Percentiles rank a stretch among this genome's conserved stretches.
phyloP scores from a whole-genome alignment of 2,113 vertebrate species.

The Peromyscus polionotus region DNA sequence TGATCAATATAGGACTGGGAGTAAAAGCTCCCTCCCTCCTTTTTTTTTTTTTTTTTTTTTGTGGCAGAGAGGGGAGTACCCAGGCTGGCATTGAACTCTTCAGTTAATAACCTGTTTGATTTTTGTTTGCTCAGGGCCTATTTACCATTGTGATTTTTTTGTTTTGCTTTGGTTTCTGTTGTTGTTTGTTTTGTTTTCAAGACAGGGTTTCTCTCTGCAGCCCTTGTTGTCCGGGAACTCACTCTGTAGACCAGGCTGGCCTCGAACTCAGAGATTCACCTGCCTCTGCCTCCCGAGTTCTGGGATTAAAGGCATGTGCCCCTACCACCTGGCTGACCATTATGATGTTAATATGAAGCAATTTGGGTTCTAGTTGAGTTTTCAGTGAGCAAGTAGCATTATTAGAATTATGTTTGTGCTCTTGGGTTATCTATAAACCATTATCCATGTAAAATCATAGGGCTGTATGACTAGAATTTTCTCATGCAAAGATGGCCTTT shows the following conservation, averaged over 20 bases:
- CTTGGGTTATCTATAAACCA: not conserved
- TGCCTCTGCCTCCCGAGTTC: not conserved
- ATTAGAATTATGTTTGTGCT: slow-evolving; percentile 19
- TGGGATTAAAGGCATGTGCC: not conserved
- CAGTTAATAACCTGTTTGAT: not conserved
- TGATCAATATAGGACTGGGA: not conserved
- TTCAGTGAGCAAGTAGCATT: slow-evolving; percentile 9
- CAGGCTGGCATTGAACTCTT: not conserved
- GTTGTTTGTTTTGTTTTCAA: not conserved
- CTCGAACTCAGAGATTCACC: not conserved
- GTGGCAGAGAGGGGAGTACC: not conserved
- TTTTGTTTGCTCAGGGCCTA: not conserved
- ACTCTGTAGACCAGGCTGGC: not conserved
- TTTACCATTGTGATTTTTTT: not conserved
- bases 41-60: not conserved
- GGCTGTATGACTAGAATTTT: slow-evolving; percentile 13
- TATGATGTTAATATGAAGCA: slow-evolving; percentile 35
- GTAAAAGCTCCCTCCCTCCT: not conserved
- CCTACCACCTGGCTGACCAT: not conserved
- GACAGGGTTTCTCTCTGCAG: not conserved
- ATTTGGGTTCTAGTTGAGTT: not conserved
- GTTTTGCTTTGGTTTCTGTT: not conserved
- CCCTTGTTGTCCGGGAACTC: not conserved
- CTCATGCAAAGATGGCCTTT: slow-evolving; percentile 17
- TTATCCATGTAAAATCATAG: not conserved